Base-by-base conservation (phyloP, 2,113 vertebrate genomes). In the Antechinus stuartii region DNA sequence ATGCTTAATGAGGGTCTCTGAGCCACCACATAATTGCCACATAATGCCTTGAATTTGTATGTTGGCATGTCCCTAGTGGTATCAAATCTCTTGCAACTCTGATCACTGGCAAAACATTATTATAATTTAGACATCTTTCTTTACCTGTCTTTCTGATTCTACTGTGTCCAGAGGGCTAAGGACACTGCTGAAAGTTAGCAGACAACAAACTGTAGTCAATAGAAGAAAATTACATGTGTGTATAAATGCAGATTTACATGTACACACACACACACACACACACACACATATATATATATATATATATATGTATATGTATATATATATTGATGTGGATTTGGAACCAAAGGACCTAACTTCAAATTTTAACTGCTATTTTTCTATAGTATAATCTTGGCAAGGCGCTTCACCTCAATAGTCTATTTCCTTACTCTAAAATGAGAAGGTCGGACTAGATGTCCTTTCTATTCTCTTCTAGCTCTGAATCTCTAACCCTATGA, bases 1-100 rank as follows among this genome's bases (percentile, higher is more conserved):
- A 19, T 84, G 68, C 68, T 42, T 84, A 84, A 84, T 84, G 68
- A 84, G 68, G 68, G 19, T 84, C 68, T 84, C n/a, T 16, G n/a
- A 84, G n/a, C 68, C 19, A 84, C 68, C n/a, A 84, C 68, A 84
- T 84, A 84, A 84, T 84, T 84, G 68, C n/a, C 68, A 84, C 68
- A 84, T 84, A 84, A 84, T 84, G 68, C 68, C 68, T 84, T 84
- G 68, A 84, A 84, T 84, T 84, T 84, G 35, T 84, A 84, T 84
- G 35, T 84, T 84, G 68, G 42, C n/a, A 2, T 84, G 68, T 84
- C 68, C 68, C 68, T 23, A 23, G 35, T 84, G 68, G 68, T n/a
- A 42, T 84, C 68, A 42, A n/a, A 84, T 84, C 35, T n/a, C 68
- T 84, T 84, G 68, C 35, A 84, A 84, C 68, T 84, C 68, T 84